Conservation (phyloP, 2,888 invertebrate species). For the Trichopoda pennipes region DNA sequence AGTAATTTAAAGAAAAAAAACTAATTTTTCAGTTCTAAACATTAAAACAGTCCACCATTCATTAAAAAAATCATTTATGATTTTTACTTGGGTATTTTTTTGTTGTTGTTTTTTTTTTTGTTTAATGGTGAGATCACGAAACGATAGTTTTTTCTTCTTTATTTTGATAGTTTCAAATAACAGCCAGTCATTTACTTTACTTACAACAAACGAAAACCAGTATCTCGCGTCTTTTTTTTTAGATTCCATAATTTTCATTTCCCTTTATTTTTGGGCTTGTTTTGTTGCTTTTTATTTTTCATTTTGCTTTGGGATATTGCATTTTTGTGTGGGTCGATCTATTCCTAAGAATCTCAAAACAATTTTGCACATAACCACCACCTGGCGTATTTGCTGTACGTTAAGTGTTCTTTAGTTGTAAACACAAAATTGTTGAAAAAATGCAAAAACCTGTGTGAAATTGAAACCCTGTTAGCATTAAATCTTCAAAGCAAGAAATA, state of each 20-base stretch:
- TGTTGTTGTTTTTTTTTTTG: neutral
- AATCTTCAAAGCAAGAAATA: neutral
- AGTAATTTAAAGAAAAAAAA: constrained; percentile 18
- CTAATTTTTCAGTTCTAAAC: constrained; percentile 1
- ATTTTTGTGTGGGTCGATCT: neutral
- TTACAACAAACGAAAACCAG: neutral
- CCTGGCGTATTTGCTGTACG: constrained; percentile 23
- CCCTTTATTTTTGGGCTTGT: constrained; percentile 43
- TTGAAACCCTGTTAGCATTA: constrained; percentile 24
- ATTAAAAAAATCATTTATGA: neutral
- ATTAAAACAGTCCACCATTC: constrained; percentile 12
- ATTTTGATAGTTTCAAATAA: constrained; percentile 32
- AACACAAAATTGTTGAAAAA: neutral
- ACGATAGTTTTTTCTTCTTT: constrained; percentile 2
- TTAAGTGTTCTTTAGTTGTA: neutral
- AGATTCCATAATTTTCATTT: constrained; percentile 37
- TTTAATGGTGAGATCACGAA: neutral
- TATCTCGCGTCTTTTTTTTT: neutral
- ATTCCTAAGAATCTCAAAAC: neutral
- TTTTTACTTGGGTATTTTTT: too few relatives aligned
- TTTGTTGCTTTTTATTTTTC: constrained; percentile 12
- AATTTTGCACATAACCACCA: constrained; percentile 7
- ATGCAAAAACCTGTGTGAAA: neutral
- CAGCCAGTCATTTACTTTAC: neutral
- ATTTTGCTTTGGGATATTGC: constrained; percentile 9